These are phyloP conservation scores for Caenorhabditis briggsae DNA, from an alignment of 1,140 invertebrate genomes.

Conservation along the genomic window DNA sequence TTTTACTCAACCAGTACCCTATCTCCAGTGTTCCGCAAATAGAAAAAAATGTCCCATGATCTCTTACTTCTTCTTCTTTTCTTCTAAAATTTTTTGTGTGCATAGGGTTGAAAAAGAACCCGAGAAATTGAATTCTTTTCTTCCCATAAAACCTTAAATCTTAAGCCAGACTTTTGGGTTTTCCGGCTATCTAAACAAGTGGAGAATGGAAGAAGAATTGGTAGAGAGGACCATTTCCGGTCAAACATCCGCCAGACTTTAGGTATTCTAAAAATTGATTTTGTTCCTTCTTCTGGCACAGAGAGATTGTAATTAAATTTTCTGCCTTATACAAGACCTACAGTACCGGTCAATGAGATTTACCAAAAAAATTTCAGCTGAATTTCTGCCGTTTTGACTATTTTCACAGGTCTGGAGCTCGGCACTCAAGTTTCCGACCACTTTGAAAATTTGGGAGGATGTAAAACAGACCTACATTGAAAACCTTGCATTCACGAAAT, in stretches of 20 bases:
- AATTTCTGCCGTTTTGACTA: no score
- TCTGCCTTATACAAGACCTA: not conserved
- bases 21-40: not conserved
- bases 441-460: no score
- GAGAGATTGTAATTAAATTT: not conserved
- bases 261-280: not conserved
- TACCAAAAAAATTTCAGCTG: no score
- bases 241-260: slow-evolving; percentile 19
- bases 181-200: slow-evolving; percentile 44
- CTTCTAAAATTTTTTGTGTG: slow-evolving; percentile 31
- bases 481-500: no score
- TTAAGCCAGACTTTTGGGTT: not conserved
- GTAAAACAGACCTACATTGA: no score
- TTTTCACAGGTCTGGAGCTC: no score
- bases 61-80: slow-evolving; percentile 3
- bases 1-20: not conserved
- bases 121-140: not conserved
- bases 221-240: slow-evolving; percentile 28
- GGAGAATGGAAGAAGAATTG: slow-evolving; percentile 3
- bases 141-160: slow-evolving; percentile 37
- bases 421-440: no score
- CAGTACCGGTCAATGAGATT: no score
- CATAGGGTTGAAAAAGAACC: slow-evolving; percentile 19
- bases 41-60: slow-evolving; percentile 34
- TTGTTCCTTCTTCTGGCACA: not conserved